A percentile compares a stretch with the other conserved stretches of the same genome.
Evolutionary conservation across 2,797 vertebrate genomes (phyloP).

Genomic region (Craterocephalus amniculus): DNA sequence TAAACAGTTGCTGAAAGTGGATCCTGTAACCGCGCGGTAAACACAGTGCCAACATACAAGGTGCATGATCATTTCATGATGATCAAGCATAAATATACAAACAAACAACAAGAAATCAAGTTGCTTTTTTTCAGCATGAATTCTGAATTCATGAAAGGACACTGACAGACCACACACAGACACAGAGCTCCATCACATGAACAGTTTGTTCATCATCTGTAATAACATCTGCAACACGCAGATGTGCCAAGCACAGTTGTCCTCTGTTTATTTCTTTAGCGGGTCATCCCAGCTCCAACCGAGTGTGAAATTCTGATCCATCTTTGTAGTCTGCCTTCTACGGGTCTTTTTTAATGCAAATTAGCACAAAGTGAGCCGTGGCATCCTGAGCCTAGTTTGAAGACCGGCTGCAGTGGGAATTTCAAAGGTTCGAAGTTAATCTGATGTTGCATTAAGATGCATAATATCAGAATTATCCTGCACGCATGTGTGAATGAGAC

Average conservation of each 20-base stretch:
- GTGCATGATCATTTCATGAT: neutral
- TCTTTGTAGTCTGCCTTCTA: neutral
- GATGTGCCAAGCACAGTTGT: neutral
- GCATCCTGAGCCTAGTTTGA: neutral
- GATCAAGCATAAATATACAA: neutral
- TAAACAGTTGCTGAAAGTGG: neutral
- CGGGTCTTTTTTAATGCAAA: neutral
- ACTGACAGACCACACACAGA: too few species aligned
- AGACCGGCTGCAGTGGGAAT: neutral
- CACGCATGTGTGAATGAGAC: neutral
- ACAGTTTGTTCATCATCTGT: constrained; percentile 6
- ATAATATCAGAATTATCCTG: neutral
- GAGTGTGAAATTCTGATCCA: neutral
- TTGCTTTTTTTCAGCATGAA: neutral
- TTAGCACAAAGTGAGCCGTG: neutral
- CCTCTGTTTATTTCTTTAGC: neutral
- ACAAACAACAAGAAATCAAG: neutral
- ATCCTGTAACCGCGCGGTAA: neutral
- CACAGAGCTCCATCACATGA: neutral
- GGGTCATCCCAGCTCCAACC: neutral
- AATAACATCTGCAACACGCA: constrained; percentile 1
- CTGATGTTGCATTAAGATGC: neutral
- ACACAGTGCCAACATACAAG: neutral
- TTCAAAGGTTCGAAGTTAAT: neutral
- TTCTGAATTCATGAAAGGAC: too few species aligned